Base-by-base conservation (phyloP, 2,113 vertebrate genomes). In the Regulus satrapa region DNA sequence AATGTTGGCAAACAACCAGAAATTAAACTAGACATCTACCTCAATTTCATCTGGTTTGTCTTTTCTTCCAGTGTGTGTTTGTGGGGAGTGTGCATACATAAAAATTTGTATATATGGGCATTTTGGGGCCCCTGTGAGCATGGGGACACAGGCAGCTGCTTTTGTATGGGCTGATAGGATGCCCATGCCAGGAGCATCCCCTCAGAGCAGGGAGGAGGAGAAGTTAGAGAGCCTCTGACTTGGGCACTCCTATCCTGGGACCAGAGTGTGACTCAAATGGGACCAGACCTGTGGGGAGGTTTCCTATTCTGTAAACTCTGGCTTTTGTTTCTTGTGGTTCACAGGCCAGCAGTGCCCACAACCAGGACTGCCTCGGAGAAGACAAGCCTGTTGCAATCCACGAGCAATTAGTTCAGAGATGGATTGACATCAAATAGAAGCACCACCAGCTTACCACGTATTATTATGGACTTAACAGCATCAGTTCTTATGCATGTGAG, bases 71-170 rank as follows among this genome's bases (percentile, higher is more conserved):
- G 18, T n/a, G 45, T 69, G 25, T 2, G 0, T n/a, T 38, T 21
- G 16, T 26, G 18, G 16, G 13, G 17, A 28, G 13, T 18, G 17
- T 51, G 26, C 31, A 31, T 6, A 8, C 5, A 7, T 10, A 20
- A 15, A 24, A 1, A 1, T 51, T 58, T 67, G 48, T 1, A 1
- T 10, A 12, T 7, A 12, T 3, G 24, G 45, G 8, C 13, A 36
- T 56, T 69, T 56, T 80, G 26, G 62, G 26, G 21, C 3, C 31
- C 8, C 23, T 58, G 29, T 54, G 66, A 85, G 24, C 32, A 69
- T 28, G 6, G 2, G 5, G 5, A 59, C 20, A 16, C 7, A 61
- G 29, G 9, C 34, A 83, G 40, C 36, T 68, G 25, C 32, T 86
- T 88, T 71, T 6, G 2, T 38, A 11, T 5, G 1, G 20, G 7